These are phyloP conservation scores for Odontomyia ornata DNA, from an alignment of 2,888 invertebrate species.

Conservation along the genomic window DNA sequence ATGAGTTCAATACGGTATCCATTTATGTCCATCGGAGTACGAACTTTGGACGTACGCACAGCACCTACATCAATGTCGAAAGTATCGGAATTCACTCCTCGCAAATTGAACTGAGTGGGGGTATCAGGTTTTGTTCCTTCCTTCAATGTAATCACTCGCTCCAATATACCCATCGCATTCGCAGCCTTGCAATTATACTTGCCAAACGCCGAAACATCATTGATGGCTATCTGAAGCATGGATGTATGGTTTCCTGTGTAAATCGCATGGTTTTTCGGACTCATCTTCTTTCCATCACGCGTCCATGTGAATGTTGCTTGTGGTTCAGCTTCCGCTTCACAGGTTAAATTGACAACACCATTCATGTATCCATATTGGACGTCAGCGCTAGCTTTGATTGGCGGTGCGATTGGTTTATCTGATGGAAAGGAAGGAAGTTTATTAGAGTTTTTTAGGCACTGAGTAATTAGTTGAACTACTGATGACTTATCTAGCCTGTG, in stretches of 20 bases:
- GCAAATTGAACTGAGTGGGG: conserved; percentile 62
- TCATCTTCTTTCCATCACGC: conserved; percentile 59
- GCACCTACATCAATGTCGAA: conserved; percentile 63
- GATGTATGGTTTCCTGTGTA: conserved; percentile 59
- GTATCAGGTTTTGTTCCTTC: conserved; percentile 67
- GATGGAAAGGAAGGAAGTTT: conserved; percentile 5
- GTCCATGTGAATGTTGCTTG: conserved; percentile 68
- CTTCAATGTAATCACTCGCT: conserved; percentile 65
- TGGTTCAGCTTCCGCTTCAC: conserved; percentile 68
- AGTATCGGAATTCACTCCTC: conserved; percentile 63
- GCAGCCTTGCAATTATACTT: conserved; percentile 67
- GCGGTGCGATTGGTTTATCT: conserved; percentile 62
- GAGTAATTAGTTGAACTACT: no score
- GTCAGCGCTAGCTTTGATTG: conserved; percentile 55
- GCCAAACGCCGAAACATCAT: conserved; percentile 62
- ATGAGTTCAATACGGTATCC: conserved; percentile 63
- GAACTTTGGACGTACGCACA: conserved; percentile 54
- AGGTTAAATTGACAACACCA: conserved; percentile 69
- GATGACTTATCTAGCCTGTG: no score
- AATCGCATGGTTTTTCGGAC: conserved; percentile 58
- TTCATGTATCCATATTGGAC: conserved; percentile 63
- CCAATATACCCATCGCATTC: conserved; percentile 66
- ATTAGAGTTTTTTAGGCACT: neutral
- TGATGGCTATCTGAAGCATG: conserved; percentile 58
- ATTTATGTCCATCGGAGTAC: conserved; percentile 61